Base-by-base conservation (phyloP, 2,113 vertebrate genomes). In the Antechinus flavipes region DNA sequence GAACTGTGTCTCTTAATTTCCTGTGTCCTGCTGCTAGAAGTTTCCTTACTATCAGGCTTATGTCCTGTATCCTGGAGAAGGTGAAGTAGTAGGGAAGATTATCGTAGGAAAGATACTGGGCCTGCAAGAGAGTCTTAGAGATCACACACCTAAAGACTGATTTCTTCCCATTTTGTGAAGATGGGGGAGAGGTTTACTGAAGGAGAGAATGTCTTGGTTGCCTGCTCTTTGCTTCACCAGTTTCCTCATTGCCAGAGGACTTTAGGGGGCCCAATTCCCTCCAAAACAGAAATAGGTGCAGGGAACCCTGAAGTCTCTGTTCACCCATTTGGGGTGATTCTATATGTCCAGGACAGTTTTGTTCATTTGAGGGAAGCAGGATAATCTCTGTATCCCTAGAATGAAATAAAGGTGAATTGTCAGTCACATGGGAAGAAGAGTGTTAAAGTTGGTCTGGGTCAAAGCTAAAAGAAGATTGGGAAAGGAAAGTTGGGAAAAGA, bases 1-100 rank as follows among this genome's bases (percentile, higher is more conserved):
- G 96, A 96, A 95, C 58, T 61, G 16, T 53, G 55, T 96, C 94
- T 92, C 95, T 93, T 55, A 96, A 84, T 95, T 95, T 95, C 93
- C 96, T 94, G 91, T 58, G 91, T 89, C 55, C 84, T 97, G 91
- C 91, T 98, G 98, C 99, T 84, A 96, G 98, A 97, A 53, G 61
- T 95, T 96, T 96, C 23, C 4, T 93, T 91, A 95, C 91, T 95
- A 6, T 96, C 91, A 92, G 96, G 97, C 93, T 97, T 95, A 91
- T 90, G 94, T 93, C 92, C 92, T 94, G 93, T 95, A 93, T 92
- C 94, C n/a, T 89, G 95, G 91, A 97, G 95, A 95, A 94, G 96
- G 91, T 93, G 96, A 42, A 91, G 95, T 90, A 92, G 46, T 92
- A 91, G 95, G 53, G 90, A 89, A 84, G 68, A 26, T 84, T 84